Conservation (phyloP, 2,797 vertebrate genomes). For the Merluccius polli region DNA sequence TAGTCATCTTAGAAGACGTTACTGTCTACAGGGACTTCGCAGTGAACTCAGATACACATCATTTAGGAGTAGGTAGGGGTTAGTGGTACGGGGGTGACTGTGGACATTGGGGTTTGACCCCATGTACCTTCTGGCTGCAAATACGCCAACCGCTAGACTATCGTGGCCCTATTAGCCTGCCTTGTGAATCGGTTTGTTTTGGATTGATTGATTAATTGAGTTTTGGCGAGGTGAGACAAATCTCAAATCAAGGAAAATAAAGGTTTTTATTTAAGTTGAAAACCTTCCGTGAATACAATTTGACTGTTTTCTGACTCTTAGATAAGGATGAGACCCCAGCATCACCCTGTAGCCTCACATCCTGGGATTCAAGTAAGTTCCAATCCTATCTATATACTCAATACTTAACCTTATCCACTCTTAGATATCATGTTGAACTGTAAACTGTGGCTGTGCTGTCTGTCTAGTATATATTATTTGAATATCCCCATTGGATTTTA, state of each 20-base stretch:
- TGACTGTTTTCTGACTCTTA: constrained; percentile 58
- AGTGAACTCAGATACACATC: neutral
- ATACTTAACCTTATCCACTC: neutral
- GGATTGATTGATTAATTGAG: neutral
- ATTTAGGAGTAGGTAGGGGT: neutral
- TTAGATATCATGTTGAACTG: neutral
- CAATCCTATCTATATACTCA: neutral
- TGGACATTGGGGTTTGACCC: neutral
- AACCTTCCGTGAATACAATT: neutral
- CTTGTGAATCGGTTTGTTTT: neutral
- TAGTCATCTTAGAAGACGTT: too few species aligned
- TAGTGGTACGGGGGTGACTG: neutral
- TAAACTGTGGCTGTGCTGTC: neutral
- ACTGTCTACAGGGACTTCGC: neutral
- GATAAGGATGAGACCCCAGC: constrained; percentile 71
- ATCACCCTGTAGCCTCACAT: constrained; percentile 75
- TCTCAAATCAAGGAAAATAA: constrained; percentile 28
- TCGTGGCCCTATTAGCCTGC: neutral
- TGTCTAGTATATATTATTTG: neutral
- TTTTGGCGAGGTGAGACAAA: neutral
- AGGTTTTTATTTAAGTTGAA: neutral
- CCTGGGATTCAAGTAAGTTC: constrained; percentile 79
- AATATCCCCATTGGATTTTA: too few species aligned
- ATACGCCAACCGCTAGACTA: neutral
- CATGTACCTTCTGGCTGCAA: neutral